Conservation (phyloP, 2,888 invertebrate genomes). For the Dorcus hopei region DNA sequence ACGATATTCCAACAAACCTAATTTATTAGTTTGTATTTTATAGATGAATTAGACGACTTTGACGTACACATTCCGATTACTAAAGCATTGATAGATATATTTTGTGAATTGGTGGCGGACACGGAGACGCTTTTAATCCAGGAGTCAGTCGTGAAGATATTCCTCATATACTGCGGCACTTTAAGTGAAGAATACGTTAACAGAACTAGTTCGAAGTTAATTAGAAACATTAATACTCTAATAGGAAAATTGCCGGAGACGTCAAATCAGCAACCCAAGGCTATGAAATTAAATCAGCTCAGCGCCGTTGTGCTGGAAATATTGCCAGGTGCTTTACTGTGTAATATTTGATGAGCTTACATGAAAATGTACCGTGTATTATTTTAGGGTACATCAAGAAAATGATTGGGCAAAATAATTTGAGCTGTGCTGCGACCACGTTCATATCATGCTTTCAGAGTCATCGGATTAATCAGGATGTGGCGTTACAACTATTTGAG, state of each 20-base stretch:
- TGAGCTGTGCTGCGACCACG: conserved; percentile 42
- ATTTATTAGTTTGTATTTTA: background rate
- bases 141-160: conserved; percentile 52
- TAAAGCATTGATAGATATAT: conserved; percentile 48
- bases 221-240: conserved; percentile 30
- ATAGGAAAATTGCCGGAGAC: conserved; percentile 33
- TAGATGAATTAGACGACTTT: conserved; percentile 54
- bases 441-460: conserved; percentile 49
- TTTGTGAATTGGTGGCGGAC: conserved; percentile 52
- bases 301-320: conserved; percentile 33
- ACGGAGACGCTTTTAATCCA: conserved; percentile 49
- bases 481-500: conserved; percentile 51
- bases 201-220: conserved; percentile 19
- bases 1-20: background rate
- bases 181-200: conserved; percentile 42
- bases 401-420: conserved; percentile 45
- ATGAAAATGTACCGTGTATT: conserved; percentile 6
- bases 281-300: conserved; percentile 38
- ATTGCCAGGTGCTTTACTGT: conserved; percentile 35
- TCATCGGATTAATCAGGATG: conserved; percentile 51
- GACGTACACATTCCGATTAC: conserved; percentile 51
- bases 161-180: conserved; percentile 49
- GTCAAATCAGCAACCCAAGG: conserved; percentile 29
- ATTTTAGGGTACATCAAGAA: conserved; percentile 39
- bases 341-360: background rate